phyloP scores from a whole-genome alignment of 53 echinoderm and acorn worm genomes.

The Holothuria scabra region DNA sequence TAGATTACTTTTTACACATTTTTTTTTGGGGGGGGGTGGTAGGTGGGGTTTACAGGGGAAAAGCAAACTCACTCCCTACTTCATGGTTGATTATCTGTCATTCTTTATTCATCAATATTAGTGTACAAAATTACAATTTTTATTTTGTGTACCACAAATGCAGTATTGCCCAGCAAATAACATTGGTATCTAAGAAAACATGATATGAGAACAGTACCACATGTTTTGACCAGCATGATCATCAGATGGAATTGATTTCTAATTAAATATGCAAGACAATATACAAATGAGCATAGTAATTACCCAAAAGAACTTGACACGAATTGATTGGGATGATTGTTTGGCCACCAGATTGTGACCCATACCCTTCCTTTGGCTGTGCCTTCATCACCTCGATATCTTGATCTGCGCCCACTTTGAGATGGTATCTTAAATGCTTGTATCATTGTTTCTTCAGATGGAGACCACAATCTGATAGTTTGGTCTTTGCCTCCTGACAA shows the following conservation, averaged over 20 bases:
- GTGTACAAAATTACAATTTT: no score
- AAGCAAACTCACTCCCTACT: no score
- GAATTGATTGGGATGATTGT: constrained; percentile 62
- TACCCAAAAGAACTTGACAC: constrained; percentile 89
- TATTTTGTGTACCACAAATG: no score
- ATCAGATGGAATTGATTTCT: no score
- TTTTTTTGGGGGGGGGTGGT: no score
- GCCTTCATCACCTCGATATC: constrained; percentile 72
- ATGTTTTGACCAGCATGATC: neutral
- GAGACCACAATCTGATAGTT: constrained; percentile 84
- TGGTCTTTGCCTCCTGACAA: constrained; percentile 83
- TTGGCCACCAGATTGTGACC: constrained; percentile 85
- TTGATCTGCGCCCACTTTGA: constrained; percentile 62
- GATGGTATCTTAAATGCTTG: constrained; percentile 77
- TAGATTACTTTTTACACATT: no score
- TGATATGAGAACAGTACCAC: constrained; percentile 10
- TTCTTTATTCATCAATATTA: no score
- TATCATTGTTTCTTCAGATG: constrained; percentile 68
- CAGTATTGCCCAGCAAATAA: no score
- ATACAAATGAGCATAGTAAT: neutral
- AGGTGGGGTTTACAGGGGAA: no score
- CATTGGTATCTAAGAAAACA: neutral
- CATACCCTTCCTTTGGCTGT: constrained; percentile 73
- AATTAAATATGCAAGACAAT: no score
- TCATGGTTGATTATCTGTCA: no score